Evolutionary conservation across 1,140 invertebrate genomes (phyloP), one percentile per base, ranked within the genome.

Genomic region (Euglossa dilemma): DNA sequence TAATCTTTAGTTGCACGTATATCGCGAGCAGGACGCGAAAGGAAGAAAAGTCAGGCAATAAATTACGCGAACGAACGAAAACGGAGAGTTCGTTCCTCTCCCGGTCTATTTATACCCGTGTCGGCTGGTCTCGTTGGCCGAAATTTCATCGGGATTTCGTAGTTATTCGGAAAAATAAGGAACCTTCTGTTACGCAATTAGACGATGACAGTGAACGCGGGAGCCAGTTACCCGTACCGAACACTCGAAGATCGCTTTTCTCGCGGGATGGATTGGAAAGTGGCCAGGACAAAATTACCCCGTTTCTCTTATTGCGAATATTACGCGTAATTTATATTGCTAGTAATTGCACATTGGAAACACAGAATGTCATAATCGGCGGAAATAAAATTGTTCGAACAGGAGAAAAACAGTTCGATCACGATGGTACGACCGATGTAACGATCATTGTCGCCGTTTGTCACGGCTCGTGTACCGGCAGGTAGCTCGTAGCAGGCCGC

Each of bases 291-390:
- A 43, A 67, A 57, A 76, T 82, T 82, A 52, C 73, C 20, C 45
- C 52, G 63, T 57, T 82, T 76, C 73, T 82, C 73, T 76, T 56
- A 76, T 66, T 76, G 45, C 45, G 23, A 67, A 3, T n/a, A 59
- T 67, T 12, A 47, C 25, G 45, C 63, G 45, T 52, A 57, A 59
- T 69, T 59, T 82, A 67, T 82, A 82, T 76, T 66, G 23, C 72
- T 20, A 52, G 45, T 82, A 82, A 81, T 81, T 81, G 61, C 20
- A 75, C 43, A 66, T 74, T 45, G 50, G 61, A 56, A 67, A 69
- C 25, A 47, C 50, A 23, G 28, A 36, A 3, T 25, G 18, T 43
- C 6, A 28, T 52, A 57, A 75, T 50, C 43, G n/a, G 0, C 50
- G 25, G 73, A 50, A 36, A 76, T 50, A 12, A 47, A 66, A 61